Evolutionary conservation across 2,113 vertebrate genomes (phyloP), one percentile per base, ranked within the genome.

Genomic region (Prunella fulvescens): DNA sequence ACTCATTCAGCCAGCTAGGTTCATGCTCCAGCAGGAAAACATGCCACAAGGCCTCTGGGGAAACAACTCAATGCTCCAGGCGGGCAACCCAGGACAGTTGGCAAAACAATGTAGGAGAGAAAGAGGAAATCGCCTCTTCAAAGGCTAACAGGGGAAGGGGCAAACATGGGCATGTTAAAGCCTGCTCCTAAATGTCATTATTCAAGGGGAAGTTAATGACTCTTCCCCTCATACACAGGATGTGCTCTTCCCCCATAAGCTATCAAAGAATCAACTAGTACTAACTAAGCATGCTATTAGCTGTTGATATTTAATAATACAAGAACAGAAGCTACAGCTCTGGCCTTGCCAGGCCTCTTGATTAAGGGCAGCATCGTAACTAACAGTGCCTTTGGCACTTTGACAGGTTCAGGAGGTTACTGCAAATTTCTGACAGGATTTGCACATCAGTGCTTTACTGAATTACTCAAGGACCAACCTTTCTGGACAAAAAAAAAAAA

Each of bases 241-340:
- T 90, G 81, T 48, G 65, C 77, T 72, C 65, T 85, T 39, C 47
- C 65, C 44, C 31, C 78, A 78, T n/a, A 64, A 92, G 62, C 79
- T 69, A 91, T 26, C 53, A 85, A 95, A 96, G 62, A 91, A 92
- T 82, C 45, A 80, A 91, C 65, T 69, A 91, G n/a, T 81, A 91
- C 81, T 92, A 92, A 94, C 39, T 51, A 91, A 91, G 89, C 78
- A 94, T 0, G 9, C 81, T 92, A 94, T 96, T 96, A 95, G 87
- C 73, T 76, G 74, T 87, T 95, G 84, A 89, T 96, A 91, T 93
- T 92, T 72, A 95, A 90, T 95, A 95, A 89, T 8, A 60, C 48
- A 89, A 54, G 57, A 95, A 85, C 89, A 96, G 89, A 92, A 95
- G 74, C 86, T 82, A 69, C 78, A 76, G 89, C 26, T 65, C 81